Evolutionary conservation across 2,888 invertebrate species (phyloP), one percentile per base, ranked within the genome.

Genomic region (Melinopterus prodromus): DNA sequence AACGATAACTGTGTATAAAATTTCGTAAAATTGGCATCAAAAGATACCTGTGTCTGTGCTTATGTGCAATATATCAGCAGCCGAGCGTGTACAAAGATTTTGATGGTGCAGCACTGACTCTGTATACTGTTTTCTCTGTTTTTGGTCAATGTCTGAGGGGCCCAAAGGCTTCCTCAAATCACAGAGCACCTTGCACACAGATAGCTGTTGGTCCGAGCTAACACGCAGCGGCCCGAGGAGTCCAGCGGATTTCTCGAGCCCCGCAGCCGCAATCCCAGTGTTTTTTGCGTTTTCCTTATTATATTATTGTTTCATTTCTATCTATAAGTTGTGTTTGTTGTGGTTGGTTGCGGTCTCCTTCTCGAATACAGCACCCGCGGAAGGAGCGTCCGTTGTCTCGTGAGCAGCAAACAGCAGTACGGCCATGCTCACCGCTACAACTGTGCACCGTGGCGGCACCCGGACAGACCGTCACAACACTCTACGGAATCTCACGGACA

Each of bases 321-420:
- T 74, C 74, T 85, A 78, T 83, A 80, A 83, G 82, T 84, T 86
- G 84, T 86, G 85, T 77, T 76, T 88, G 86, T 88, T 88, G 88
- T 89, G 88, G 88, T 89, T 89, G 88, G 88, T 88, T 91, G 91
- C 92, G 91, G 94, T 93, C 93, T 93, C 94, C 94, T 94, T 94
- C 94, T 94, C 94, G 92, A 91, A 92, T 94, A 94, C 94, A 94
- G 94, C 94, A 94, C 92, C 93, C 93, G 94, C 94, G 93, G 94
- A 94, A 94, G 94, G 94, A 87, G 92, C 93, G 93, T 92, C 84
- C 85, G 86, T 87, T 85, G 86, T 86, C 82, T 87, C 86, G 90
- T 91, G 91, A 87, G 87, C 87, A 87, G 87, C 86, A 87, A 53
- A 87, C 86, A 87, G 86, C 87, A 87, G 90, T 90, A 91, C 91